Percentiles rank a stretch among this genome's conserved stretches.
These are phyloP conservation scores for Crocodylus rhombifer DNA, from an alignment of 2,797 vertebrate genomes.

Conservation along the genomic window DNA sequence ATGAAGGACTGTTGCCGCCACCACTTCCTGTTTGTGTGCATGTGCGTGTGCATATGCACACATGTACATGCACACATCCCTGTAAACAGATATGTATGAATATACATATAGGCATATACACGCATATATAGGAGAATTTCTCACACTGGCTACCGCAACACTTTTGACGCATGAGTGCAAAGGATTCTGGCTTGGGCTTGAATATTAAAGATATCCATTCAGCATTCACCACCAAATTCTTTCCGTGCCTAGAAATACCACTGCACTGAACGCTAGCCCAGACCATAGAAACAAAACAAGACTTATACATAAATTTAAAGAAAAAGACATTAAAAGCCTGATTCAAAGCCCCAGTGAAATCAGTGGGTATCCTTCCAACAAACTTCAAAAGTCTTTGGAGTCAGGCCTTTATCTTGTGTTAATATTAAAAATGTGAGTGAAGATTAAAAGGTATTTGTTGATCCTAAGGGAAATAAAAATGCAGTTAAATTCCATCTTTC, in stretches of 20 bases:
- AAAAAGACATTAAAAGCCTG: slow-evolving; percentile 4
- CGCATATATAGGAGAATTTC: neutral
- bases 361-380: neutral
- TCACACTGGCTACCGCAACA: neutral
- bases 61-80: neutral
- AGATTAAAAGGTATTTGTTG: neutral
- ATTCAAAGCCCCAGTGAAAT: slow-evolving; percentile 55
- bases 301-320: slow-evolving; percentile 1
- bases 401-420: slow-evolving; percentile 24
- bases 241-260: slow-evolving; percentile 53
- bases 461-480: neutral
- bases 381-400: slow-evolving; percentile 43
- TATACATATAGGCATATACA: neutral
- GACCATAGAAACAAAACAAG: neutral
- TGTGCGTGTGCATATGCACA: neutral
- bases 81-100: neutral
- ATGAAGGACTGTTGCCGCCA: too few species aligned
- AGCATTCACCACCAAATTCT: neutral
- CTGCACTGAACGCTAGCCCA: slow-evolving; percentile 46
- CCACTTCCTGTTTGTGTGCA: too few species aligned
- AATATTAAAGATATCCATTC: slow-evolving; percentile 37
- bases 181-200: neutral
- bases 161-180: neutral
- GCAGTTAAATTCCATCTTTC: slow-evolving; percentile 19
- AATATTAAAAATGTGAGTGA: slow-evolving; percentile 38